Evolutionary conservation across 2,888 invertebrate species (phyloP), one percentile per base, ranked within the genome.

Genomic region (Synergus laeviventris): DNA sequence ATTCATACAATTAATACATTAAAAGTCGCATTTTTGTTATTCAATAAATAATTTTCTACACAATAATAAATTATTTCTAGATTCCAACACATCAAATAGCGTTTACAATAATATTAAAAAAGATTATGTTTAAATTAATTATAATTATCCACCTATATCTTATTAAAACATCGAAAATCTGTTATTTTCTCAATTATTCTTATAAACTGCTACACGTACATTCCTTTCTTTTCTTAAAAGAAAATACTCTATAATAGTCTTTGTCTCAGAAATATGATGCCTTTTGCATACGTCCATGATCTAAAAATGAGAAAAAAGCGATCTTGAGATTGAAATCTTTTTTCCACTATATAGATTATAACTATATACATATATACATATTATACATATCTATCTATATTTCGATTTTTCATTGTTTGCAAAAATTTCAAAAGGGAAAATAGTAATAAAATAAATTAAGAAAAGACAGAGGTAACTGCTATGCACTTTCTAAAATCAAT

Each of bases 401-500:
- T n/a, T n/a, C n/a, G n/a, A n/a, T n/a, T n/a, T n/a, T n/a, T n/a
- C n/a, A n/a, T n/a, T 49, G 16, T 24, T 14, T 14, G 16, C 12
- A 66, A 42, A 2, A 11, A 18, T 36, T 36, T 14, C 11, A 45
- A 4, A 1, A 1, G 8, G 24, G 16, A 24, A 24, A 21, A 21
- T 39, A 7, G 0, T 16, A n/a, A 4, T 14, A 16, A 45, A 49
- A 49, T 16, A 49, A 49, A 49, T 49, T 1, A 1, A n/a, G 16
- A 49, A 49, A 31, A n/a, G 2, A n/a, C 9, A 21, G 16, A 2
- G 24, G 18, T 31, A 49, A 70, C n/a, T n/a, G n/a, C 66, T 16
- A 70, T 4, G n/a, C n/a, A 70, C 66, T 70, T 70, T 70, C 66
- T 49, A 49, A 49, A 45, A 70, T 70, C n/a, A 70, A 70, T 70